phyloP scores from a whole-genome alignment of 1,140 invertebrate species.

The Trissolcus basalis region DNA sequence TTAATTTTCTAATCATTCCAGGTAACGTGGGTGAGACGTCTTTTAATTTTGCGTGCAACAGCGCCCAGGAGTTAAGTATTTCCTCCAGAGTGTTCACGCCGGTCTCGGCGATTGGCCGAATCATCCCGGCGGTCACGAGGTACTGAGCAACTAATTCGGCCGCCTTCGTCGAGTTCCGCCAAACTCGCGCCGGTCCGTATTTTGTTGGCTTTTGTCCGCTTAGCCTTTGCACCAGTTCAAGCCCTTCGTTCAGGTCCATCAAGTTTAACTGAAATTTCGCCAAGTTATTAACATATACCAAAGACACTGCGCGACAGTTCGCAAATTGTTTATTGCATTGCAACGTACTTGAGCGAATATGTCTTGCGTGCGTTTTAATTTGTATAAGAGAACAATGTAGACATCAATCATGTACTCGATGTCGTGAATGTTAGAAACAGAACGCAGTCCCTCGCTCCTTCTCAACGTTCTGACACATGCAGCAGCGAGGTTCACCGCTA shows the following conservation, averaged over 20 bases:
- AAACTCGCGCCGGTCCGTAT: conserved; percentile 74
- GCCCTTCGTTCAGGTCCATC: conserved; percentile 74
- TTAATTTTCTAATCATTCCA: conserved; percentile 77
- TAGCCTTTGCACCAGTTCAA: conserved; percentile 73
- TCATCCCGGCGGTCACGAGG: conserved; percentile 77
- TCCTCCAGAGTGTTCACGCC: conserved; percentile 76
- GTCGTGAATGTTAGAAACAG: conserved; percentile 72
- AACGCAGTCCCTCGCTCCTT: conserved; percentile 70
- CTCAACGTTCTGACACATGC: conserved; percentile 74
- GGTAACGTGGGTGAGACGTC: conserved; percentile 69
- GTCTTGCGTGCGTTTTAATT: conserved; percentile 76
- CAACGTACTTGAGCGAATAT: conserved; percentile 77
- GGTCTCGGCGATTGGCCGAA: conserved; percentile 74
- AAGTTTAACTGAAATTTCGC: conserved; percentile 71
- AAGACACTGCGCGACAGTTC: no score
- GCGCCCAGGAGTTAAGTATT: conserved; percentile 73
- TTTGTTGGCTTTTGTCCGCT: conserved; percentile 73
- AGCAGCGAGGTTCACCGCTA: conserved; percentile 77
- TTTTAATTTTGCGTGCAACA: conserved; percentile 72
- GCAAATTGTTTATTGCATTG: conserved; percentile 2
- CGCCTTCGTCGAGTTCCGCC: conserved; percentile 76
- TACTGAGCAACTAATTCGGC: conserved; percentile 75
- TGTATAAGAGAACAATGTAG: conserved; percentile 77
- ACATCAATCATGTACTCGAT: conserved; percentile 77
- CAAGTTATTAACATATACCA: neutral